Conservation (phyloP, 1,140 invertebrate genomes). For the Paralvinella palmiformis region DNA sequence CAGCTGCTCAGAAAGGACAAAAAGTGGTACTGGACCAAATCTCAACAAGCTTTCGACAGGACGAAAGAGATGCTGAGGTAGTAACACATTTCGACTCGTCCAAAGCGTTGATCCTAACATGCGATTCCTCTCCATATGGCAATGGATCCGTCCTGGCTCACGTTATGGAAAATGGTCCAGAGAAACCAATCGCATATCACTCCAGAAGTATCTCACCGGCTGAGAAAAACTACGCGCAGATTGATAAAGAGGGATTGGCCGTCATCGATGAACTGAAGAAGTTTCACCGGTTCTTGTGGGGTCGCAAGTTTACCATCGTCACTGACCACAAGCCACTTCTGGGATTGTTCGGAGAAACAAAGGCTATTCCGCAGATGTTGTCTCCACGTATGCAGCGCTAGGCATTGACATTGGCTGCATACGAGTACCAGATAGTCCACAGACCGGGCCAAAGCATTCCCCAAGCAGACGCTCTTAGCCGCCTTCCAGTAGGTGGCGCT, state of each 20-base stretch:
- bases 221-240: constrained; percentile 7
- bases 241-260: constrained; percentile 10
- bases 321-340: constrained; percentile 3
- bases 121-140: constrained; percentile 12
- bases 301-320: constrained; percentile 5
- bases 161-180: not conserved
- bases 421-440: not conserved
- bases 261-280: not conserved
- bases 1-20: not conserved
- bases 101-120: not conserved
- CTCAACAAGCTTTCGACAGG: too few species aligned
- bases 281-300: constrained; percentile 1
- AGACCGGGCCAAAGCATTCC: not conserved
- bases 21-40: constrained; percentile 4
- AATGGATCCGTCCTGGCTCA: not conserved
- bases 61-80: not conserved
- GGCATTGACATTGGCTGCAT: not conserved
- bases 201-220: not conserved
- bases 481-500: not conserved
- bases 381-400: not conserved
- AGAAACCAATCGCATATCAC: not conserved
- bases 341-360: not conserved
- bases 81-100: not conserved
- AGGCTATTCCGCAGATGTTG: not conserved
- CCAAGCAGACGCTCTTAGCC: not conserved